Evolutionary conservation across 2,113 vertebrate genomes (phyloP).

Genomic region (Notarius lentiginosus): DNA sequence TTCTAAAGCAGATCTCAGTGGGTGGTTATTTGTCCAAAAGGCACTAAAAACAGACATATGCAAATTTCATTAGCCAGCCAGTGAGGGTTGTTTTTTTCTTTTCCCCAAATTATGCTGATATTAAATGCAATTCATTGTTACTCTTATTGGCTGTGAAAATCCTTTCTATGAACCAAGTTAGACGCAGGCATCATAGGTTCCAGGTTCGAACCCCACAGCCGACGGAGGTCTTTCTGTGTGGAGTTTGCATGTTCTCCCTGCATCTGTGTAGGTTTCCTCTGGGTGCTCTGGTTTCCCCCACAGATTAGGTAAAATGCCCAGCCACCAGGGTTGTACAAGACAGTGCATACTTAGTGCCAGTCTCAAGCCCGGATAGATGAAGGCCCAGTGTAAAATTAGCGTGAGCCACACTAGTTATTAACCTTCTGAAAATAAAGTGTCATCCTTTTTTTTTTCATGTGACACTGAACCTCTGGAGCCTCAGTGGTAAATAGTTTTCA

Average conservation of each 20-base stretch:
- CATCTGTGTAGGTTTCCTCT: no score
- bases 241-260: no score
- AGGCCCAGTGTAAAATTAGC: no score
- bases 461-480: not conserved
- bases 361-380: no score
- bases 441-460: not conserved
- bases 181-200: not conserved
- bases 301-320: no score
- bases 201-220: no score
- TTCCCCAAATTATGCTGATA: not conserved
- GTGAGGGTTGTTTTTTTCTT: not conserved
- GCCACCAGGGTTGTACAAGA: no score
- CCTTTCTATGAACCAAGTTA: not conserved
- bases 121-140: not conserved
- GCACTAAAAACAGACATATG: not conserved
- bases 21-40: slow-evolving; percentile 26
- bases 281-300: no score
- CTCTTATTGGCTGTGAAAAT: not conserved
- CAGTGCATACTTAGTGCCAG: no score
- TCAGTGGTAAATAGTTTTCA: slow-evolving; percentile 7
- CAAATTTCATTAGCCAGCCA: not conserved
- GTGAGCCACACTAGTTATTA: no score
- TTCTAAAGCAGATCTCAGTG: not conserved
- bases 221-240: no score
- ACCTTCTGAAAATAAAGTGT: no score